phyloP scores from a whole-genome alignment of 1,140 invertebrate species.

The Zaprionus kolodkinae region DNA sequence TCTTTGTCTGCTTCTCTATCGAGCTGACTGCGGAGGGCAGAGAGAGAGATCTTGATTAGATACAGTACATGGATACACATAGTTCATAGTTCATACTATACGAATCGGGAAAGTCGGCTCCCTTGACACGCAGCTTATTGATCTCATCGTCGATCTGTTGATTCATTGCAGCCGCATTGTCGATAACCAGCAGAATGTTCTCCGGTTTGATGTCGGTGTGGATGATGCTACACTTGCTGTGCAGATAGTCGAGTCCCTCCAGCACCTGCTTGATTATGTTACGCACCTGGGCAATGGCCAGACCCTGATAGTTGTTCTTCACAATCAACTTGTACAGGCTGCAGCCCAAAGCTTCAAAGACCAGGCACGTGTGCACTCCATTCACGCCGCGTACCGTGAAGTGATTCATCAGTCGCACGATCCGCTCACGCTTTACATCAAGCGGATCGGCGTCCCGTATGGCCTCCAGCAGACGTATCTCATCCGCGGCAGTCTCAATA shows the following conservation, averaged over 20 bases:
- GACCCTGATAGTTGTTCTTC: conserved; percentile 98
- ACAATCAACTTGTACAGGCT: conserved; percentile 99
- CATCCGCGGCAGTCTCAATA: conserved; percentile 98
- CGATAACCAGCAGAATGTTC: conserved; percentile 96
- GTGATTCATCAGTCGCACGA: conserved; percentile 98
- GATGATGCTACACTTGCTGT: conserved; percentile 98
- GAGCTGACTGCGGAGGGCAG: conserved; percentile 69
- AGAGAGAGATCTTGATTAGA: neutral
- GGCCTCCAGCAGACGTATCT: conserved; percentile 97
- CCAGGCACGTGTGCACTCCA: conserved; percentile 98
- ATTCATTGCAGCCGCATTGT: conserved; percentile 94
- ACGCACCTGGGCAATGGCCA: conserved; percentile 96
- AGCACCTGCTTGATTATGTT: conserved; percentile 97
- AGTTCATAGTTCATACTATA: conserved; percentile 70
- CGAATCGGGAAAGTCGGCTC: conserved; percentile 84
- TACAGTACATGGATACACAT: neutral
- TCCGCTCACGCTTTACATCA: conserved; percentile 96
- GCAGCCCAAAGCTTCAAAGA: conserved; percentile 99
- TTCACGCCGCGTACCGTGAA: conserved; percentile 99
- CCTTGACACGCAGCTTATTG: conserved; percentile 89
- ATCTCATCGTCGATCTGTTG: conserved; percentile 95
- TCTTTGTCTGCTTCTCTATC: conserved; percentile 83
- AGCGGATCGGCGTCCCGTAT: conserved; percentile 95
- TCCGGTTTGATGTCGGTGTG: conserved; percentile 99
- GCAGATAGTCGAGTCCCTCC: conserved; percentile 98